Evolutionary conservation across 2,797 vertebrate genomes (phyloP).

Genomic region (Danionella dracula): DNA sequence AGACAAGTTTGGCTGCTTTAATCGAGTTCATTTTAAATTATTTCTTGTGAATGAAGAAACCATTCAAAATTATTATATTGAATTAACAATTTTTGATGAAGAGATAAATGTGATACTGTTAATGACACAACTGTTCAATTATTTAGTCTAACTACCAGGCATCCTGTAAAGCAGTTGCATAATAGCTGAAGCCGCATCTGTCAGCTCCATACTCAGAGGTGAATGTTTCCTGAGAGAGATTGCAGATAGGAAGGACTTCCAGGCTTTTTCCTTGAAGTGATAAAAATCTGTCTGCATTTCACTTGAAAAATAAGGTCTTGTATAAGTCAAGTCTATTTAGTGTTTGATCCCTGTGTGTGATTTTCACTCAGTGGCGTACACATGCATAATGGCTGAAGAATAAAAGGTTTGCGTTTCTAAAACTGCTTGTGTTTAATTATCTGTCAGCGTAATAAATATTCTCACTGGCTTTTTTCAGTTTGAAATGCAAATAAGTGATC

Average conservation of each 20-base stretch:
- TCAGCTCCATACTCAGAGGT: not conserved
- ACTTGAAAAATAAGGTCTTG: constrained; percentile 36
- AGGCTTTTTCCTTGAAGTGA: not conserved
- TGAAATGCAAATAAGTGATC: too few species aligned
- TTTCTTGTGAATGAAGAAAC: not conserved
- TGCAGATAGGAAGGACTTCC: constrained; percentile 20
- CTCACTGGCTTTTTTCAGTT: too few species aligned
- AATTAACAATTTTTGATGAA: not conserved
- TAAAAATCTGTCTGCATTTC: not conserved
- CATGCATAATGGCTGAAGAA: not conserved
- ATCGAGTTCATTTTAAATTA: not conserved
- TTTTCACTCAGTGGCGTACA: constrained; percentile 8
- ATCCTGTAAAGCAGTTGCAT: not conserved
- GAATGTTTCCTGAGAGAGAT: constrained; percentile 17
- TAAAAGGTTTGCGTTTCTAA: constrained; percentile 32
- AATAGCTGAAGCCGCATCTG: not conserved
- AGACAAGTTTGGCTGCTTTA: not conserved
- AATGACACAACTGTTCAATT: too few species aligned
- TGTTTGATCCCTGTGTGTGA: constrained; percentile 4
- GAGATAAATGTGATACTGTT: not conserved
- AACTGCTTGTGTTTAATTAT: not conserved
- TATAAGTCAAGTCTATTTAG: not conserved
- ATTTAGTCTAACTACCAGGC: too few species aligned
- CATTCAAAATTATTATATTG: not conserved
- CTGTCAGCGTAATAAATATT: too few species aligned